Evolutionary conservation across 2,113 vertebrate genomes (phyloP).

Genomic region (Vireo altiloquus): DNA sequence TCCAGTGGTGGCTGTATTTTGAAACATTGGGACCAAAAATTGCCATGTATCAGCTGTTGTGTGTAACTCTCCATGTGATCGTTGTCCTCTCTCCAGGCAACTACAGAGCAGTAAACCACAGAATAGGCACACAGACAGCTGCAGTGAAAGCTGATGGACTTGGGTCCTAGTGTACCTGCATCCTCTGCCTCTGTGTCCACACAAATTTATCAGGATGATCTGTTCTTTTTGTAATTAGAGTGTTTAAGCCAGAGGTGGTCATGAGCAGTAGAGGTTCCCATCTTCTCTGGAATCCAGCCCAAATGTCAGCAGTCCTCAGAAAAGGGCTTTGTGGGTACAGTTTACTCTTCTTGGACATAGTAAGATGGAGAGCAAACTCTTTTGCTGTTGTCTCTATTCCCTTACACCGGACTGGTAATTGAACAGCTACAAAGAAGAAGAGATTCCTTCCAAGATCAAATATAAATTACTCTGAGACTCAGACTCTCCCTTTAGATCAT

Average conservation of each 20-base stretch:
- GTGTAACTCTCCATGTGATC: neutral
- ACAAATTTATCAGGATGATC: neutral
- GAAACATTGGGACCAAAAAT: neutral
- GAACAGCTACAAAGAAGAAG: neutral
- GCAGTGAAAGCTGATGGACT: neutral
- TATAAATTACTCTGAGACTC: neutral
- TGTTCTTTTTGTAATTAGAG: neutral
- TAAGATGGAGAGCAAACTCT: neutral
- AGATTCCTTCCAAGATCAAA: neutral
- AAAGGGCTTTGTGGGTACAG: neutral
- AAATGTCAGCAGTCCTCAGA: neutral
- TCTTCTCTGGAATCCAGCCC: neutral
- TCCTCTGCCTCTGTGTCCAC: neutral
- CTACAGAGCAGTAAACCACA: neutral
- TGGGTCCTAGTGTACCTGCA: neutral
- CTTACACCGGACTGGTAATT: neutral
- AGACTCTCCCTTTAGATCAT: neutral
- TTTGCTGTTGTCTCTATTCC: neutral
- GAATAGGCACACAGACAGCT: neutral
- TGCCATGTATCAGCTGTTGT: neutral
- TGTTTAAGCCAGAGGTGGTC: accelerated
- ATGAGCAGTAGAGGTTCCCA: accelerated
- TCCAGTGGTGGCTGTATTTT: neutral
- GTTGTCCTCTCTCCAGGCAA: accelerated
- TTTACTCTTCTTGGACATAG: neutral